Base-by-base conservation (phyloP, 2,888 invertebrate species). In the Synergus laeviventris region DNA sequence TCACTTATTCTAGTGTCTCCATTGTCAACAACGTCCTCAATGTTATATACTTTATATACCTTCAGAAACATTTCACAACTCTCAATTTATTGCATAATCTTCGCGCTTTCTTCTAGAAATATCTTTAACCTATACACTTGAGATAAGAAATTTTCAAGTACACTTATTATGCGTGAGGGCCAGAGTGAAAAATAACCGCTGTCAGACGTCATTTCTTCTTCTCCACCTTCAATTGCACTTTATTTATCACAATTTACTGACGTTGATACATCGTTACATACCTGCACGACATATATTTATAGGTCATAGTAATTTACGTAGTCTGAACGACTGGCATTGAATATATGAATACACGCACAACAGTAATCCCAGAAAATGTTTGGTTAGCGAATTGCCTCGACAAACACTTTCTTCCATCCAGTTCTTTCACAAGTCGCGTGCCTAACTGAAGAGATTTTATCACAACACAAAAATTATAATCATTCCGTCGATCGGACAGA, bases 241-340 rank as follows among this genome's bases (percentile, higher is more conserved):
- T 89, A 89, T 89, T 89, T 89, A 89, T 89, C 89, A 89, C 88
- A 88, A 89, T 89, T 89, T 89, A 84, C 86, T 86, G 89, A 89
- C 89, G 84, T 88, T 89, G 89, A 89, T 89, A 86, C 87, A 89
- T 89, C 86, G 86, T 83, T 87, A 86, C 87, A 87, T 77, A 84
- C 76, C 82, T 83, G 79, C 84, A 84, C 87, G 85, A 86, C 86
- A 86, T 81, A 86, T 84, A 84, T 82, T 86, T 84, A 84, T 84
- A 86, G 86, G 87, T 88, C 89, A 88, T 87, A 86, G 87, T 89
- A 87, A 89, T 89, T 89, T 87, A 88, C 89, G 89, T 89, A 86
- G 86, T 88, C 89, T 88, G 87, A 89, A 89, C 87, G 88, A 89
- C 85, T 85, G 75, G 77, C 79, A 75, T 74, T 12, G 18, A n/a